Percentiles rank a stretch among this genome's conserved stretches.
Evolutionary conservation across 2,113 vertebrate species (phyloP).

Genomic region (Mobula birostris): DNA sequence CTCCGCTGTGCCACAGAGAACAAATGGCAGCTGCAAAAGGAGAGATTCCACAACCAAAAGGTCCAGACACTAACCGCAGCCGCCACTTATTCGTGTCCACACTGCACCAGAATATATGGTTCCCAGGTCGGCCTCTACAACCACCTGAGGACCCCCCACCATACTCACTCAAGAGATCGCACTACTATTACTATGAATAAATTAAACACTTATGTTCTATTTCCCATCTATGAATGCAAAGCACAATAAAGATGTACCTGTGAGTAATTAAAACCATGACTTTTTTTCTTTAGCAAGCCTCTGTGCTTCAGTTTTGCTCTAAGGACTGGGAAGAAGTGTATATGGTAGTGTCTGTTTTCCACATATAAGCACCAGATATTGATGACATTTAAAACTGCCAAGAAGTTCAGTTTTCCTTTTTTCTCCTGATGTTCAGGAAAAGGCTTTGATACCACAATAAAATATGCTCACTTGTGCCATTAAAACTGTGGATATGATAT

Average conservation of each 20-base stretch:
- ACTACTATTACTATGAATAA: conserved; percentile 10
- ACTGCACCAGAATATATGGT: too few species aligned
- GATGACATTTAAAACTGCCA: not conserved
- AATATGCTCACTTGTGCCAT: not conserved
- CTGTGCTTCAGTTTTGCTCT: not conserved
- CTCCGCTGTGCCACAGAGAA: too few species aligned
- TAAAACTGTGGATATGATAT: not conserved
- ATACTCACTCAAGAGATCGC: too few species aligned
- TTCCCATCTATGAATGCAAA: conserved; percentile 32
- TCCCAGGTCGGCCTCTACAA: too few species aligned
- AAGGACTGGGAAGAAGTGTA: not conserved
- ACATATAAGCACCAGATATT: not conserved
- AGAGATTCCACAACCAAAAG: too few species aligned
- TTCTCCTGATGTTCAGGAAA: not conserved
- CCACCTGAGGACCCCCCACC: too few species aligned
- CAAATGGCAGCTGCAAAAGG: too few species aligned
- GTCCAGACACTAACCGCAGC: too few species aligned
- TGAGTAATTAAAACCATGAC: not conserved
- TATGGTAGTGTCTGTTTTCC: not conserved
- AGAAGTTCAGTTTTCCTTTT: not conserved
- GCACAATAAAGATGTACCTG: not conserved
- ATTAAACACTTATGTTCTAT: conserved; percentile 19
- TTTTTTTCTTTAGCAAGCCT: not conserved
- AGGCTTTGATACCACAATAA: not conserved
- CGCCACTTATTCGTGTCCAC: too few species aligned